These are phyloP conservation scores for Drosophila ficusphila DNA, from an alignment of 1,140 invertebrate species.

Conservation along the genomic window DNA sequence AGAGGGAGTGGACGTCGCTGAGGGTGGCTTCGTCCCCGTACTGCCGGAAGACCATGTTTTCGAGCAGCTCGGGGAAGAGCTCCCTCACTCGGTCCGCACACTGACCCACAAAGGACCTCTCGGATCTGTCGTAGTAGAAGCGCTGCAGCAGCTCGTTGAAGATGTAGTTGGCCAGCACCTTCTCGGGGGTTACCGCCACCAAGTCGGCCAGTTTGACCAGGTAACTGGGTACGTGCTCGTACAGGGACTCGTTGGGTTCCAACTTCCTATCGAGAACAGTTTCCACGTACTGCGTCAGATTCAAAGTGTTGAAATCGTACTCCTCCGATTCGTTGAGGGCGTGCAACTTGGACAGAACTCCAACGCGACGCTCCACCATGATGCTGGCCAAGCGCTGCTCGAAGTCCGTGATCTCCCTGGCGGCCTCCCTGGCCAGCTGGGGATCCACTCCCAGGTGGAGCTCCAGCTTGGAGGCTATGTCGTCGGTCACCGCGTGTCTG, in stretches of 20 bases:
- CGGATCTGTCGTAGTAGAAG: conserved; percentile 54
- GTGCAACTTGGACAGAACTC: conserved; percentile 29
- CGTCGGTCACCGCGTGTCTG: conserved; percentile 3
- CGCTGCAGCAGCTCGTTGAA: conserved; percentile 53
- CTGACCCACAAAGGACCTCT: conserved; percentile 21
- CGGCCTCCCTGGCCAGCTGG: conserved; percentile 28
- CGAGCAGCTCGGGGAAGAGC: conserved; percentile 59
- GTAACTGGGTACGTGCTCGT: conserved; percentile 65
- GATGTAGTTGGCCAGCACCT: conserved; percentile 65
- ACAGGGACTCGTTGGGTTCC: conserved; percentile 33
- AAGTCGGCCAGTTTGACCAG: conserved; percentile 36
- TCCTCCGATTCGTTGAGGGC: conserved; percentile 30
- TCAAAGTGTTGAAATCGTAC: conserved; percentile 25
- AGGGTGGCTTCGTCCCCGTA: conserved; percentile 43
- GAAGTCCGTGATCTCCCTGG: conserved; percentile 47
- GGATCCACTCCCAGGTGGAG: conserved; percentile 38
- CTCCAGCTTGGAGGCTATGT: conserved; percentile 25
- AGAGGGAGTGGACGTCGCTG: conserved; percentile 52
- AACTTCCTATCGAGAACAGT: conserved; percentile 47
- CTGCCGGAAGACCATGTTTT: conserved; percentile 54
- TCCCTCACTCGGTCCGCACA: conserved; percentile 48
- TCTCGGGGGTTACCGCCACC: conserved; percentile 13
- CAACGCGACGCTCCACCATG: conserved; percentile 37
- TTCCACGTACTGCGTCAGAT: conserved; percentile 58
- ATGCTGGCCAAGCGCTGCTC: conserved; percentile 42